Evolutionary conservation across 2,113 vertebrate genomes (phyloP).

Genomic region (Phylloscopus trochilus): DNA sequence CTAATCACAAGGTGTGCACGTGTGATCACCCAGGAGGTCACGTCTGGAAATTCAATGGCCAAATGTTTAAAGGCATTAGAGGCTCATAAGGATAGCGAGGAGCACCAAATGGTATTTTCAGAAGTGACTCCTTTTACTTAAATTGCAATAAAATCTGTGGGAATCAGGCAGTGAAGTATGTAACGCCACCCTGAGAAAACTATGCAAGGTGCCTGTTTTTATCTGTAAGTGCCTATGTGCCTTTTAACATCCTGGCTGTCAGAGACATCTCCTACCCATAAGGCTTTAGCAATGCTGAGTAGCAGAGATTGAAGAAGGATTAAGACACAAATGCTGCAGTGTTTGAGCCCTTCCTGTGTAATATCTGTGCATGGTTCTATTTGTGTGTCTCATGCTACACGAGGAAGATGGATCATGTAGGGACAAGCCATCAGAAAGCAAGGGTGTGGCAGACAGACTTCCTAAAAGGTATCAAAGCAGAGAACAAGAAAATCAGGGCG

Average conservation of each 20-base stretch:
- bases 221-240: background rate
- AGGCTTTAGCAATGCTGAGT: background rate
- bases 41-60: background rate
- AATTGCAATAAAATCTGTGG: background rate
- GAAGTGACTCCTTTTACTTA: background rate
- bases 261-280: fast-evolving
- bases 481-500: background rate
- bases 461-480: background rate
- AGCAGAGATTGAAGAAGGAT: background rate
- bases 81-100: background rate
- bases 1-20: background rate
- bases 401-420: background rate
- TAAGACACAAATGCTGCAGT: background rate
- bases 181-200: background rate
- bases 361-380: background rate
- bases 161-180: background rate
- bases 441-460: background rate
- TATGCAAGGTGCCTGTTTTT: background rate
- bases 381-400: background rate
- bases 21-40: background rate
- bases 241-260: background rate
- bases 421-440: background rate
- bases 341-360: background rate
- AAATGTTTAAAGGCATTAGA: slow-evolving; percentile 25
- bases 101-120: background rate